Base-by-base conservation (phyloP, 1,140 invertebrate genomes). In the Procambarus virginalis region DNA sequence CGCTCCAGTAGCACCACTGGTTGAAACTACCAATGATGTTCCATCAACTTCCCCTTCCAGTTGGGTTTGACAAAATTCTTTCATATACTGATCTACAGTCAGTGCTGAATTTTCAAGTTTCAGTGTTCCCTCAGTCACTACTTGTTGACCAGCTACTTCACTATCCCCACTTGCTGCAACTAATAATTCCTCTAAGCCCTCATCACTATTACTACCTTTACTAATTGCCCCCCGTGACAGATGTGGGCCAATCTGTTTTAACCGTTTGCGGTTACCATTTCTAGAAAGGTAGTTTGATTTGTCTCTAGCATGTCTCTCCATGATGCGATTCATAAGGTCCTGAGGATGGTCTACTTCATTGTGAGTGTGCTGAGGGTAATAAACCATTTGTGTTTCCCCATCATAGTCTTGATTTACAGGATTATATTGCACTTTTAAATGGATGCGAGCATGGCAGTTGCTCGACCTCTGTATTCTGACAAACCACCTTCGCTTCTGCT, bases 341-440 rank as follows among this genome's bases (percentile, higher is more conserved):
- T 83, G 86, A 34, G 89, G 86, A 55, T 89, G 89, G 22, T 89
- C 92, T 1, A 68, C 90, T 45, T 86, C 84, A 60, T 58, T 77
- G 84, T 92, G 92, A n/a, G 84, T 91, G 79, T 92, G 92, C 70
- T 91, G 89, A n/a, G 92, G 92, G 73, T 91, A 92, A 75, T 92
- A 92, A 14, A 91, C 84, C 81, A 92, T 79, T 34, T 89, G 83
- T 51, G 90, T 91, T 68, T 91, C 90, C 6, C 90, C 92, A 70
- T 92, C 89, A 60, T 78, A 89, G 76, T 89, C 86, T 14, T 89
- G 70, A 46, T 90, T 86, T n/a, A 78, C 45, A 48, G 84, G 78
- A 79, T 91, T 92, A 73, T 86, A 92, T 34, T 92, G 89, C 10
- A 92, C 89, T 34, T 90, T 88, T n/a, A 92, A 70, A 55, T 92